phyloP scores from a whole-genome alignment of 2,797 vertebrate species.

The Hyperoplus lanceolatus region DNA sequence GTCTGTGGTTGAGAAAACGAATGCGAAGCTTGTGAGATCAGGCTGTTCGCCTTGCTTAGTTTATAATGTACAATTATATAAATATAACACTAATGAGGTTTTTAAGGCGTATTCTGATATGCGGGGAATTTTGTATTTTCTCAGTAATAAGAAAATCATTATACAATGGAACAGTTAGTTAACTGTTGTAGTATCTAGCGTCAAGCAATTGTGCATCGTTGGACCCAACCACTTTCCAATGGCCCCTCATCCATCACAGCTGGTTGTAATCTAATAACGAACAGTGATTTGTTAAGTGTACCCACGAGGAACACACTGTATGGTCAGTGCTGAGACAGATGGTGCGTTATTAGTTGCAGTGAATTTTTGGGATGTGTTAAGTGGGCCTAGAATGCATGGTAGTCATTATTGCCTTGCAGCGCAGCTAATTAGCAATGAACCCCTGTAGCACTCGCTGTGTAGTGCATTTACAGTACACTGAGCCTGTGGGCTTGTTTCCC shows the following conservation, averaged over 20 bases:
- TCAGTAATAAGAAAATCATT: too few species aligned
- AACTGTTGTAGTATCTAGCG: not conserved
- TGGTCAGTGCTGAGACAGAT: slow-evolving; percentile 53
- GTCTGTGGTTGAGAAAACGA: too few species aligned
- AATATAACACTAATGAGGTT: too few species aligned
- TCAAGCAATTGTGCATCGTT: not conserved
- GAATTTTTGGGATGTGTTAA: slow-evolving; percentile 58
- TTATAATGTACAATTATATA: too few species aligned
- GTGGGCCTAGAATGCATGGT: slow-evolving; percentile 51
- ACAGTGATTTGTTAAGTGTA: slow-evolving; percentile 31
- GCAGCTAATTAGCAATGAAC: slow-evolving; percentile 60
- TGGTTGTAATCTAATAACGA: slow-evolving; percentile 32
- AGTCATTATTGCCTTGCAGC: slow-evolving; percentile 51
- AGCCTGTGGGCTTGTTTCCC: slow-evolving; percentile 34
- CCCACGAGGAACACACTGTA: slow-evolving; percentile 14
- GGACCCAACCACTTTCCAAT: slow-evolving; percentile 12
- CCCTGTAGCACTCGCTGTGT: slow-evolving; percentile 28
- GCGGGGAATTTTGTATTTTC: too few species aligned
- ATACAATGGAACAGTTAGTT: too few species aligned
- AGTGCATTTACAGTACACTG: slow-evolving; percentile 22
- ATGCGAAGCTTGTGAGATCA: too few species aligned
- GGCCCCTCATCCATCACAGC: slow-evolving; percentile 11
- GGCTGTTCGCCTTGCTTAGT: too few species aligned
- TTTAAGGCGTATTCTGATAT: too few species aligned
- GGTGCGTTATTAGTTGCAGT: slow-evolving; percentile 39